Evolutionary conservation across 2,113 vertebrate species (phyloP).

Genomic region (Antennarius striatus): DNA sequence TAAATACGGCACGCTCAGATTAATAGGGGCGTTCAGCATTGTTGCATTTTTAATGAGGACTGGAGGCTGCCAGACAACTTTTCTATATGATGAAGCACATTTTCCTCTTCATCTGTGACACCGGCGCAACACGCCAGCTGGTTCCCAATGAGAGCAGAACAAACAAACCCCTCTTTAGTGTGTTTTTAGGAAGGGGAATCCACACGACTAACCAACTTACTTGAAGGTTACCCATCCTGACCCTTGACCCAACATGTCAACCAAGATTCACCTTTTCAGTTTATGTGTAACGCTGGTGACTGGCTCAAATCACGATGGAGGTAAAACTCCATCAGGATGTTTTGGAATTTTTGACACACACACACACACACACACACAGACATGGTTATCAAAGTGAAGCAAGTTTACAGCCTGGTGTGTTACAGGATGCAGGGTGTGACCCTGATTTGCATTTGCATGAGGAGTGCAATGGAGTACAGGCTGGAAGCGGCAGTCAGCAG

Average conservation of each 20-base stretch:
- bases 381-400: constrained; percentile 66
- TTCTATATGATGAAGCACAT: constrained; percentile 66
- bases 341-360: constrained; percentile 52
- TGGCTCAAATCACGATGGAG: too few species aligned
- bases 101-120: constrained; percentile 60
- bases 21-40: constrained; percentile 75
- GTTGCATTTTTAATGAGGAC: constrained; percentile 77
- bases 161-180: not conserved
- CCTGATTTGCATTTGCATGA: constrained; percentile 70
- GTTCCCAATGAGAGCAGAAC: constrained; percentile 46
- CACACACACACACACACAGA: constrained; percentile 2
- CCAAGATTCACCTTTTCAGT: too few species aligned
- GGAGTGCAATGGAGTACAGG: constrained; percentile 63
- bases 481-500: constrained; percentile 63
- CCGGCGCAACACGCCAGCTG: constrained; percentile 64
- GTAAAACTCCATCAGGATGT: not conserved
- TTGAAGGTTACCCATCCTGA: too few species aligned
- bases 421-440: constrained; percentile 67
- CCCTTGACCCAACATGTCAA: too few species aligned
- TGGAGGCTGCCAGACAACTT: constrained; percentile 69
- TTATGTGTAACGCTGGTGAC: too few species aligned
- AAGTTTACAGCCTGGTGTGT: constrained; percentile 66
- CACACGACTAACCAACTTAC: too few species aligned
- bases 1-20: constrained; percentile 75
- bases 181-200: too few species aligned